Evolutionary conservation across 1,140 invertebrate genomes (phyloP).

Genomic region (Euborellia annulipes): DNA sequence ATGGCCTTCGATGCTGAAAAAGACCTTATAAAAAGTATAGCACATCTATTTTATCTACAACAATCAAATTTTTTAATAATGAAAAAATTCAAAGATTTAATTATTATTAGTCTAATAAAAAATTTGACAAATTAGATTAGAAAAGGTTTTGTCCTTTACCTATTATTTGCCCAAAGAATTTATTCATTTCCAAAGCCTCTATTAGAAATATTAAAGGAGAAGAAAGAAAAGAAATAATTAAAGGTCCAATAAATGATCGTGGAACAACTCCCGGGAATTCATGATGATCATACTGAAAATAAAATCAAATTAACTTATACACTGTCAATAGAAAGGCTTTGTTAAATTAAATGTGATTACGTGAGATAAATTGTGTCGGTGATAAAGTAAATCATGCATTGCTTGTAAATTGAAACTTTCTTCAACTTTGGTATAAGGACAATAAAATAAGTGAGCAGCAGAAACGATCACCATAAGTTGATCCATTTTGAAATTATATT

Average conservation of each 20-base stretch:
- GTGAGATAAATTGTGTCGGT: constrained; percentile 64
- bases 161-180: constrained; percentile 81
- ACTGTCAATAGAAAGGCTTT: not conserved
- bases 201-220: constrained; percentile 55
- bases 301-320: no score
- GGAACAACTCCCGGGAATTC: constrained; percentile 98
- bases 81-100: no score
- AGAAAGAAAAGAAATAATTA: constrained; percentile 66
- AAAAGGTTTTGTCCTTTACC: constrained; percentile 43
- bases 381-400: constrained; percentile 90
- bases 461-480: constrained; percentile 40
- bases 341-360: constrained; percentile 34
- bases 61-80: no score
- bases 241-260: constrained; percentile 84
- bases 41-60: no score
- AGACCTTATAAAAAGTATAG: no score
- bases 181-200: constrained; percentile 53
- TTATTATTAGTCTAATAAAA: no score
- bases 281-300: constrained; percentile 86
- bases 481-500: constrained; percentile 4
- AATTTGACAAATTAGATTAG: no score
- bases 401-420: constrained; percentile 99
- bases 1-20: no score
- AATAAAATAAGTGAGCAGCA: constrained; percentile 63
- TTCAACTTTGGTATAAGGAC: constrained; percentile 98